These are phyloP conservation scores for Psix sp. DNA, from an alignment of 1,140 invertebrate genomes.

Conservation along the genomic window DNA sequence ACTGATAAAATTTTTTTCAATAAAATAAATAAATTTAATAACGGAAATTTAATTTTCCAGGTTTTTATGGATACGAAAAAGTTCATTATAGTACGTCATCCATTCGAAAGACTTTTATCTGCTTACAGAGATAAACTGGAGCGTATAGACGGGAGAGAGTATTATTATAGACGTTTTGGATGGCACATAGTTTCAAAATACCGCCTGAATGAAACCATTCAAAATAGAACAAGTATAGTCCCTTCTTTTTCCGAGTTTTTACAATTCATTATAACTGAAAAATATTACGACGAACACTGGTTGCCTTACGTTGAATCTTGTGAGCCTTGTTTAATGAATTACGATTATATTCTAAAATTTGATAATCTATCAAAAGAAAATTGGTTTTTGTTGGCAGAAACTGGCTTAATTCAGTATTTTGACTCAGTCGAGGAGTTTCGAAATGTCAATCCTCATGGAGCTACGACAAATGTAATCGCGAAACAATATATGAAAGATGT, in stretches of 20 bases:
- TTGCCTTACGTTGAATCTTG: constrained; percentile 72
- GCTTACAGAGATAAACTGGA: constrained; percentile 83
- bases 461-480: constrained; percentile 77
- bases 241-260: constrained; percentile 85
- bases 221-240: constrained; percentile 66
- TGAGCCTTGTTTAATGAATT: constrained; percentile 71
- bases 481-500: constrained; percentile 82
- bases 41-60: constrained; percentile 41
- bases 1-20: constrained; percentile 1
- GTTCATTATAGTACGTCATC: constrained; percentile 79
- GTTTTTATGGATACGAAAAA: constrained; percentile 62
- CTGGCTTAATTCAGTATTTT: constrained; percentile 79
- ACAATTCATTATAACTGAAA: constrained; percentile 76
- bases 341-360: constrained; percentile 75
- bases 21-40: constrained; percentile 1
- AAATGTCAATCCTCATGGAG: constrained; percentile 77
- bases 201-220: constrained; percentile 49
- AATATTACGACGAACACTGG: constrained; percentile 78
- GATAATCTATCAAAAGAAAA: constrained; percentile 79
- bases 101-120: constrained; percentile 81
- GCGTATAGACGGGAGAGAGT: constrained; percentile 71
- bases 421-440: constrained; percentile 73
- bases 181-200: constrained; percentile 75
- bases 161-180: constrained; percentile 71
- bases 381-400: constrained; percentile 80